A percentile compares a stretch with the other conserved stretches of the same genome.
Evolutionary conservation across 2,113 vertebrate genomes (phyloP).

Genomic region (Nothocercus julius): DNA sequence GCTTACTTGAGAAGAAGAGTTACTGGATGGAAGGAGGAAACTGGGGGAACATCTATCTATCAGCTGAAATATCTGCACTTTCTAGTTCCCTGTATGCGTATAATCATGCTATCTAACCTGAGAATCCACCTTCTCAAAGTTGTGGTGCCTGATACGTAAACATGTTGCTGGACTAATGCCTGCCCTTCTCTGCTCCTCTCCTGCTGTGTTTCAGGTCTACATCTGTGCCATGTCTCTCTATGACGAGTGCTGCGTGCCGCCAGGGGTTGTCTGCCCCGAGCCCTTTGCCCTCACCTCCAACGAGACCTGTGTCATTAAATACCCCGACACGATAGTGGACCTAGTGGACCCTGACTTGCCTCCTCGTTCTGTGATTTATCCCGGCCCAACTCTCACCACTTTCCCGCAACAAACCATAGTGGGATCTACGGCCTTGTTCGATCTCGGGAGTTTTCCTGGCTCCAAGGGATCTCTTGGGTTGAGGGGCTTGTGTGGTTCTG

Average conservation of each 20-base stretch:
- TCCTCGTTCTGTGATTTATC: conserved; percentile 23
- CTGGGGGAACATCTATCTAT: background rate
- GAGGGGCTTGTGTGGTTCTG: background rate
- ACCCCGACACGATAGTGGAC: conserved; percentile 44
- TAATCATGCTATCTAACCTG: accelerated
- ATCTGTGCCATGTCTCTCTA: conserved; percentile 42
- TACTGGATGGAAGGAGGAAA: background rate
- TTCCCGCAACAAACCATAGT: conserved; percentile 63
- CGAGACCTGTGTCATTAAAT: background rate
- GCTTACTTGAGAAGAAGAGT: background rate
- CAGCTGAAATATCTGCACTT: background rate
- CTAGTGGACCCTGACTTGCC: background rate
- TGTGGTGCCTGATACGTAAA: accelerated
- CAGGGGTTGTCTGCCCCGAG: background rate
- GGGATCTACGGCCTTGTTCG: background rate
- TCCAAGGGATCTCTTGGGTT: background rate
- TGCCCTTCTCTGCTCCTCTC: background rate
- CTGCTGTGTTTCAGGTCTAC: background rate
- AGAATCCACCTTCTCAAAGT: background rate
- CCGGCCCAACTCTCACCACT: conserved; percentile 51
- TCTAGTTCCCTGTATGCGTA: accelerated
- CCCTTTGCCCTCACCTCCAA: conserved; percentile 31
- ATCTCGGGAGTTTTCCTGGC: background rate
- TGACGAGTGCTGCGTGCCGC: background rate
- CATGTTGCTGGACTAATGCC: accelerated